phyloP scores from a whole-genome alignment of 1,140 invertebrate species.

The Agrilus planipennis region DNA sequence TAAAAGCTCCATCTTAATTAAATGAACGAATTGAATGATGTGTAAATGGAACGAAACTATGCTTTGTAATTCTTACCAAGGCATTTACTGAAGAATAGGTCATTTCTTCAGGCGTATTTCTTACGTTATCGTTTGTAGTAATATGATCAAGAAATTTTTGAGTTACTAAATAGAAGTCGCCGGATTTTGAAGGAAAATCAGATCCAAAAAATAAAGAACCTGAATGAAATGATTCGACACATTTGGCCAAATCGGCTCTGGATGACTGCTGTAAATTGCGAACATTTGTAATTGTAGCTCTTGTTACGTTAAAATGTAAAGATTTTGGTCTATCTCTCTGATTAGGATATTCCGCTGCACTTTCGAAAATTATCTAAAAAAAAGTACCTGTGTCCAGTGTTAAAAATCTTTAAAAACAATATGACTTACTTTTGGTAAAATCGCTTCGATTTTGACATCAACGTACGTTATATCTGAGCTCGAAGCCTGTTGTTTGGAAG shows the following conservation, averaged over 20 bases:
- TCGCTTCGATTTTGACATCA: slow-evolving; percentile 79
- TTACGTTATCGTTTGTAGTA: slow-evolving; percentile 40
- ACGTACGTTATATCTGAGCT: slow-evolving; percentile 55
- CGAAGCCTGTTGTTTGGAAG: slow-evolving; percentile 26
- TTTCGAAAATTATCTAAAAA: slow-evolving; percentile 58
- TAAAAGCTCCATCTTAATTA: slow-evolving; percentile 29
- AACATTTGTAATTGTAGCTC: slow-evolving; percentile 68
- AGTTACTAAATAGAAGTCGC: slow-evolving; percentile 56
- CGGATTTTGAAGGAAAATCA: slow-evolving; percentile 55
- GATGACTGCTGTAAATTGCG: slow-evolving; percentile 55
- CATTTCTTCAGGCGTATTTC: slow-evolving; percentile 21
- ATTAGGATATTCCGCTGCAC: slow-evolving; percentile 51
- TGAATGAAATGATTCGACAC: slow-evolving; percentile 59
- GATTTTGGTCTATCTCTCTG: slow-evolving; percentile 72
- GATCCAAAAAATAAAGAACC: slow-evolving; percentile 59
- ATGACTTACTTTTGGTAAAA: slow-evolving; percentile 70
- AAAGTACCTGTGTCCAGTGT: slow-evolving; percentile 3
- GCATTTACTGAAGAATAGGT: slow-evolving; percentile 19
- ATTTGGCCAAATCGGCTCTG: slow-evolving; percentile 56
- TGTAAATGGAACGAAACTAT: neutral
- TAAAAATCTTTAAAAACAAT: slow-evolving; percentile 5
- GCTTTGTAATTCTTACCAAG: slow-evolving; percentile 14
- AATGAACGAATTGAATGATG: slow-evolving; percentile 8
- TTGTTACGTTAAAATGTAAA: slow-evolving; percentile 69
- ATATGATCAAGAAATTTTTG: slow-evolving; percentile 66